Conservation (phyloP, 1,140 invertebrate species). For the Galendromus occidentalis region DNA sequence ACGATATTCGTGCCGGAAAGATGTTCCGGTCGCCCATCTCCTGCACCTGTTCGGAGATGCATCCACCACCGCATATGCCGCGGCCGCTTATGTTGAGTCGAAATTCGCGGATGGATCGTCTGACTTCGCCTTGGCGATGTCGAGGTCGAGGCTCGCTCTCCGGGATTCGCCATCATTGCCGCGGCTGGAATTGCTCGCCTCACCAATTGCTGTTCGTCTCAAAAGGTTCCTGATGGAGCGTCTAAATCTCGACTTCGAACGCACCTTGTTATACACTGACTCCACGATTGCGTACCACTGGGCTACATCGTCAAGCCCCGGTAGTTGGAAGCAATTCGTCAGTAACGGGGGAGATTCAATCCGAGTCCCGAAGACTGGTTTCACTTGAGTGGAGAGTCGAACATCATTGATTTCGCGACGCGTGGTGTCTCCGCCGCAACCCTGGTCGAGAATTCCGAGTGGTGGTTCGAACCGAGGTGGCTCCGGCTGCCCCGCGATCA, state of each 20-base stretch:
- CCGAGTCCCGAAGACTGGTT: neutral
- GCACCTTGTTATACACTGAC: neutral
- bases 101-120: neutral
- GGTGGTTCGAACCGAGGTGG: neutral
- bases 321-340: neutral
- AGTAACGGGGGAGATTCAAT: neutral
- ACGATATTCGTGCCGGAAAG: neutral
- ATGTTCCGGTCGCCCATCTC: neutral
- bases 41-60: neutral
- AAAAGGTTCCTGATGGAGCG: neutral
- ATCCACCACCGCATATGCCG: neutral
- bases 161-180: constrained; percentile 30
- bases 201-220: constrained; percentile 22
- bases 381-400: neutral
- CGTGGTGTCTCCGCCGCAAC: neutral
- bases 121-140: constrained; percentile 20
- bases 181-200: constrained; percentile 30
- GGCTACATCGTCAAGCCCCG: neutral
- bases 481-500: neutral
- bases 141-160: constrained; percentile 28
- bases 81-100: neutral
- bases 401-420: neutral
- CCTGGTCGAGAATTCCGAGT: neutral
- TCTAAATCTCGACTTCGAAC: neutral
- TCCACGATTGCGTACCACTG: neutral